phyloP scores from a whole-genome alignment of 2,888 invertebrate species.

The Hydroisotoma schaefferi region DNA sequence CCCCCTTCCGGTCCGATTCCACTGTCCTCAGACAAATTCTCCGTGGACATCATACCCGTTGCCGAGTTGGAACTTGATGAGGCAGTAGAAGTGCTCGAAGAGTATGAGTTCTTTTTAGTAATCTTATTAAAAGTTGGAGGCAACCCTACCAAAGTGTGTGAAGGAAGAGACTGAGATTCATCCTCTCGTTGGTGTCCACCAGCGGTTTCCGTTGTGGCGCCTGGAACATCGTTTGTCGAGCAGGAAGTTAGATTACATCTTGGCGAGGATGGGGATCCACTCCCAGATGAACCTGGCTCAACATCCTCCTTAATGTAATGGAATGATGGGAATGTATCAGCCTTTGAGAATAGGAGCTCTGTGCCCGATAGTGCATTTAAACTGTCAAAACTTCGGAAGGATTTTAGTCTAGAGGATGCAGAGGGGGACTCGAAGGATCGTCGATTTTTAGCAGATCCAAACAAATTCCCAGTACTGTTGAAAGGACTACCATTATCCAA shows the following conservation, averaged over 20 bases:
- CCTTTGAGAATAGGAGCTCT: conserved; percentile 48
- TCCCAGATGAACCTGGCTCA: conserved; percentile 34
- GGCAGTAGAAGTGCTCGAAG: conserved; percentile 28
- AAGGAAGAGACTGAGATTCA: conserved; percentile 33
- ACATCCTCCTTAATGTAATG: conserved; percentile 46
- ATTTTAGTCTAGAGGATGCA: conserved; percentile 51
- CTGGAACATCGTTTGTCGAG: conserved; percentile 10
- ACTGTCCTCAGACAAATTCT: conserved; percentile 47
- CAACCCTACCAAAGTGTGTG: conserved; percentile 21
- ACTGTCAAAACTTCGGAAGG: conserved; percentile 58
- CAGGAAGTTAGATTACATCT: conserved; percentile 13
- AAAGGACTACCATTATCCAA: conserved; percentile 10
- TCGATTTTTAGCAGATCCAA: conserved; percentile 36
- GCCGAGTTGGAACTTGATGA: conserved; percentile 27
- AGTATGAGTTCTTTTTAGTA: conserved; percentile 32
- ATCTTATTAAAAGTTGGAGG: conserved; percentile 29
- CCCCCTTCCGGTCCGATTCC: conserved; percentile 43
- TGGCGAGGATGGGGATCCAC: neutral
- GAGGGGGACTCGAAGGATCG: conserved; percentile 42
- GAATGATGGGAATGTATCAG: conserved; percentile 48
- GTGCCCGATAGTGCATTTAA: conserved; percentile 51
- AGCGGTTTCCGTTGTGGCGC: neutral
- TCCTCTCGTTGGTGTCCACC: conserved; percentile 13
- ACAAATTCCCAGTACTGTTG: conserved; percentile 25
- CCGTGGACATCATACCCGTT: conserved; percentile 41